Evolutionary conservation across 2,113 vertebrate species (phyloP).

Genomic region (Sylvilagus bachmani): DNA sequence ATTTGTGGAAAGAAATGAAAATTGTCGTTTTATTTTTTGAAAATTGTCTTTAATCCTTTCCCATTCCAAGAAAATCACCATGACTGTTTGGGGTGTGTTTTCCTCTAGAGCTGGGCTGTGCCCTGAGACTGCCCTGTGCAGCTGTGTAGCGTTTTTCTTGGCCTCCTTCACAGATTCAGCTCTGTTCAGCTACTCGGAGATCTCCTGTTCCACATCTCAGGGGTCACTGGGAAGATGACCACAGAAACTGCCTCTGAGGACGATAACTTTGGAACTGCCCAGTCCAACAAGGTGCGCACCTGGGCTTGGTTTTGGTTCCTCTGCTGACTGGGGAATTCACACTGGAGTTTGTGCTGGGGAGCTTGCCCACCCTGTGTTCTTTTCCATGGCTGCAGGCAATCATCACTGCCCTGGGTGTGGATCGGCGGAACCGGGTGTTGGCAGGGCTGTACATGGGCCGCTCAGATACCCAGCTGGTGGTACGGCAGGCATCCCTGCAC

Average conservation of each 20-base stretch:
- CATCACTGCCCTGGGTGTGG: slow-evolving; percentile 95
- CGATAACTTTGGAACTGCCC: slow-evolving; percentile 98
- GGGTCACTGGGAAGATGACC: slow-evolving; percentile 99
- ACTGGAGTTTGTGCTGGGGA: accelerated
- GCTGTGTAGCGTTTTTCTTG: not conserved
- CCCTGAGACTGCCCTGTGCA: not conserved
- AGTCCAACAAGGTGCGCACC: slow-evolving; percentile 94
- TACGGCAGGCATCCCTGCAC: slow-evolving; percentile 97
- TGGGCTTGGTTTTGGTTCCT: not conserved
- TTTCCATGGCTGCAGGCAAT: slow-evolving; percentile 91
- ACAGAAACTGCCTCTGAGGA: slow-evolving; percentile 99
- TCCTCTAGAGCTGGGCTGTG: not conserved
- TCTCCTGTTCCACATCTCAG: slow-evolving; percentile 98
- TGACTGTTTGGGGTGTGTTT: not conserved
- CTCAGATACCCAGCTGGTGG: slow-evolving; percentile 97
- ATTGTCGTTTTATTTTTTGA: no score
- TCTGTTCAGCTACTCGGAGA: slow-evolving; percentile 99
- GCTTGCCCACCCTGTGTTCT: not conserved
- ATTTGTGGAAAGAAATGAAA: not conserved
- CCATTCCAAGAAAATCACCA: not conserved
- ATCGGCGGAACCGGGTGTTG: slow-evolving; percentile 96
- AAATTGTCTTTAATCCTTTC: not conserved
- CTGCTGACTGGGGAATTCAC: accelerated
- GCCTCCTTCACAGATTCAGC: slow-evolving; percentile 92
- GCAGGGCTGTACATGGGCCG: slow-evolving; percentile 99